Percentiles rank a stretch among this genome's conserved stretches.
phyloP scores from a whole-genome alignment of 2,888 invertebrate genomes.

The Alloplasta piceator region DNA sequence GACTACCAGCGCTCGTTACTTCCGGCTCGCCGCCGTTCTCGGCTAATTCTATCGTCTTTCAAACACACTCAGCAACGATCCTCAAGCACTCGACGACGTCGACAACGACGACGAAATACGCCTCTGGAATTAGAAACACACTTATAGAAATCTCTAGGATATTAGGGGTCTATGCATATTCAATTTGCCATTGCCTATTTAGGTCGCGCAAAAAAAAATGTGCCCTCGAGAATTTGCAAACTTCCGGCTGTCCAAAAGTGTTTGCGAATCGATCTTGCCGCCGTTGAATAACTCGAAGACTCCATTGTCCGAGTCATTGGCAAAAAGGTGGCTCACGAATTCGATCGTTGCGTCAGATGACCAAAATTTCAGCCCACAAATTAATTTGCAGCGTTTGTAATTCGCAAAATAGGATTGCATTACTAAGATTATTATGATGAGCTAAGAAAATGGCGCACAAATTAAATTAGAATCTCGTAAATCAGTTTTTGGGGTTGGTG shows the following conservation, averaged over 20 bases:
- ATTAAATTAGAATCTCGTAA: no score
- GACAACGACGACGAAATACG: conserved; percentile 37
- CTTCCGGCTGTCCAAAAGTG: conserved; percentile 39
- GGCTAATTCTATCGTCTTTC: conserved; percentile 59
- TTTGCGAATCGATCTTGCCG: conserved; percentile 17
- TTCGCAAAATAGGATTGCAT: no score
- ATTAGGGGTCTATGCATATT: conserved; percentile 2
- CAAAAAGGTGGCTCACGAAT: background rate
- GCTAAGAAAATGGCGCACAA: no score
- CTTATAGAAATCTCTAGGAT: conserved; percentile 23
- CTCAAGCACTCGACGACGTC: background rate
- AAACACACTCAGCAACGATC: conserved; percentile 26
- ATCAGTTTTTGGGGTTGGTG: no score
- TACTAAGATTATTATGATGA: no score
- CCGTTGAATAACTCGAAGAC: conserved; percentile 3
- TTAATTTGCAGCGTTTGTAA: no score
- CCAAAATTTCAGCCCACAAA: no score
- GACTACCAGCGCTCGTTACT: conserved; percentile 45
- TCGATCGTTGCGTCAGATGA: no score
- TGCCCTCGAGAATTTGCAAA: conserved; percentile 8
- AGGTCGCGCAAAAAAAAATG: conserved; percentile 33
- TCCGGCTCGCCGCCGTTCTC: conserved; percentile 44
- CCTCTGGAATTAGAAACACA: conserved; percentile 58
- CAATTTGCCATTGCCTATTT: conserved; percentile 45
- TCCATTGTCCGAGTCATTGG: background rate